phyloP scores from a whole-genome alignment of 2,797 vertebrate genomes.

The Hypotaenidia okinawae region DNA sequence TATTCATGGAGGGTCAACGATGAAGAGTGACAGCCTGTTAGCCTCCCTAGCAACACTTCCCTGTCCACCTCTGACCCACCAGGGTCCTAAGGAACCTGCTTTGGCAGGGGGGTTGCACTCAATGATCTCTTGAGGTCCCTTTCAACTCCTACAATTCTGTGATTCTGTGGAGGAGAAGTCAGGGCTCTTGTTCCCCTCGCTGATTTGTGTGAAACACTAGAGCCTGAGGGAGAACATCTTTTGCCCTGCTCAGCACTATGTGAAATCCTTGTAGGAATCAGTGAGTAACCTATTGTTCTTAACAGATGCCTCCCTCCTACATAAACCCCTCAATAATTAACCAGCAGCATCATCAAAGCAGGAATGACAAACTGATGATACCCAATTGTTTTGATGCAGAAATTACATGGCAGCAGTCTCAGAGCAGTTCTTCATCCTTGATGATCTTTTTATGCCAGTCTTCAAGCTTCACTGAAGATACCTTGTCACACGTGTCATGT shows the following conservation, averaged over 20 bases:
- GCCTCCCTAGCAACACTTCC: background rate
- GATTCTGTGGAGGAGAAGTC: background rate
- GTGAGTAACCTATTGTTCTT: constrained; percentile 8
- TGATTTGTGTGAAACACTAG: background rate
- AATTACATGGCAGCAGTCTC: background rate
- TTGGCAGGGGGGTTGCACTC: too few relatives aligned
- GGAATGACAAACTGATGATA: background rate
- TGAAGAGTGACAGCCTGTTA: background rate
- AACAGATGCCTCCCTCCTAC: background rate
- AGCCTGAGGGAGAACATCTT: background rate
- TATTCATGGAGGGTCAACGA: background rate
- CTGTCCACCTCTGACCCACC: background rate
- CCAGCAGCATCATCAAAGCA: background rate
- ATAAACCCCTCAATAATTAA: constrained; percentile 21
- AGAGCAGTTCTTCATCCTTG: background rate
- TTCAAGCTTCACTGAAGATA: background rate
- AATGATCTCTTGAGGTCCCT: too few relatives aligned
- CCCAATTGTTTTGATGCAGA: background rate
- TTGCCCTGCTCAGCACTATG: background rate
- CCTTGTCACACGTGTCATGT: background rate
- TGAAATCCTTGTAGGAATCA: background rate
- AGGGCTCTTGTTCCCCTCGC: background rate
- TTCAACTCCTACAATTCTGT: too few relatives aligned
- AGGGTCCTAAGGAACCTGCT: background rate
- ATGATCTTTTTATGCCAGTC: background rate